Base-by-base conservation (phyloP, 2,888 invertebrate genomes). In the Neoscelio sp. region DNA sequence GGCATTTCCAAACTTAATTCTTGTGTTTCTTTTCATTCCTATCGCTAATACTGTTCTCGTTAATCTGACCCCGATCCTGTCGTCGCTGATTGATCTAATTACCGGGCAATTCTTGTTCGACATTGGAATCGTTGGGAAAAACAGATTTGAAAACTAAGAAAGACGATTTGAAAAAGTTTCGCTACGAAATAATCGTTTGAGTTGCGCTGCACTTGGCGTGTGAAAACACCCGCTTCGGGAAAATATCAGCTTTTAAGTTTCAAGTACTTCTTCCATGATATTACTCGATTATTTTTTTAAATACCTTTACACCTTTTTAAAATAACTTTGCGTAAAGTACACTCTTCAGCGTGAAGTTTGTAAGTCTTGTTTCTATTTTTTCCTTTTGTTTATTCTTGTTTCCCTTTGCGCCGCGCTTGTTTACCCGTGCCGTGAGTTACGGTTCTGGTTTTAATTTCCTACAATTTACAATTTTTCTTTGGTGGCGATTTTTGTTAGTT, bases 241-340 rank as follows among this genome's bases (percentile, higher is more conserved):
- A 38, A 52, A 71, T n/a, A 71, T 46, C 73, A 46, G 40, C 64
- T 73, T 54, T 46, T 64, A 73, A 64, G 28, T 73, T 74, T 74
- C 65, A 20, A 64, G 73, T 42, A 50, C 73, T 23, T 64, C 65
- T 56, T 48, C 73, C 26, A 40, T 20, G 52, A 71, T 70, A 62
- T 62, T 71, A 62, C 52, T 52, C 42, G 71, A 71, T 71, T 60
- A 71, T 71, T 71, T 71, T 38, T 62, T 44, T 52, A 71, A 71
- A 71, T 62, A 62, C 52, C 62, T 71, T 50, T 44, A 71, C 71
- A 71, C 71, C 71, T 71, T 71, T 71, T 71, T 62, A 52, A 71
- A 62, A 71, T 60, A 68, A 52, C 62, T 71, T 62, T 5, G 44
- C 62, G 44, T 42, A 50, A 52, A 71, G 71, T 71, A 62, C 58